Conservation (phyloP, 2,113 vertebrate genomes). For the Melanotaenia duboulayi region DNA sequence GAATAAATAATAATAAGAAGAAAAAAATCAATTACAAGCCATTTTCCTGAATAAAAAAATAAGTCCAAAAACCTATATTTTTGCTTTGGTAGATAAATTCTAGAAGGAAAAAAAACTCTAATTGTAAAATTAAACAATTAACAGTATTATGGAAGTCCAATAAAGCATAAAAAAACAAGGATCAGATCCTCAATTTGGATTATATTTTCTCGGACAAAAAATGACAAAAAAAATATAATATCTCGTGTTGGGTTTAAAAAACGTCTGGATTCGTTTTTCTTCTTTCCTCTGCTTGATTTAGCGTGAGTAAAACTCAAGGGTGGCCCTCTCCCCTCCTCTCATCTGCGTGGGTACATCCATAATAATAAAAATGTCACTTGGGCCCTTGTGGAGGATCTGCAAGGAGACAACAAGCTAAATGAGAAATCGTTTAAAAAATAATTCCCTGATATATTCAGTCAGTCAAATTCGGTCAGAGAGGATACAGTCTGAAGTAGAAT, state of each 20-base stretch:
- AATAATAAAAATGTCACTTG: slow-evolving; percentile 77
- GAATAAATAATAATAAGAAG: too few relatives aligned
- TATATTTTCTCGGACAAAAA: too few relatives aligned
- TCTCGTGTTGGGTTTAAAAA: background rate
- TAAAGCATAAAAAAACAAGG: background rate
- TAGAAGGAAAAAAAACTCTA: too few relatives aligned
- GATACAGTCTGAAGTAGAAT: slow-evolving; percentile 26
- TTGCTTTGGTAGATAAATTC: background rate
- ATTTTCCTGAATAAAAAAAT: too few relatives aligned
- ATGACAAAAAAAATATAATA: too few relatives aligned
- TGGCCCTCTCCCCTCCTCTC: slow-evolving; percentile 66
- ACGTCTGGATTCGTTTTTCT: slow-evolving; percentile 12
- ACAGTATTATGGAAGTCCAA: too few relatives aligned
- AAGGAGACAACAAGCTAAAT: slow-evolving; percentile 71
- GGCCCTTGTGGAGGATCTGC: slow-evolving; percentile 66
- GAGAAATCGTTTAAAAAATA: slow-evolving; percentile 73
- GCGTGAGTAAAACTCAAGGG: slow-evolving; percentile 50
- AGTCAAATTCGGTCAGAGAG: slow-evolving; percentile 53
- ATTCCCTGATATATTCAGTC: slow-evolving; percentile 57
- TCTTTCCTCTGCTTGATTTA: slow-evolving; percentile 27
- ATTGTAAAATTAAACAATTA: too few relatives aligned
- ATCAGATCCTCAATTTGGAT: background rate
- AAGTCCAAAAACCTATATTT: too few relatives aligned
- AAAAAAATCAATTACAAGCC: slow-evolving; percentile 8
- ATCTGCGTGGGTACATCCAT: slow-evolving; percentile 74